Evolutionary conservation across 2,113 vertebrate species (phyloP).

Genomic region (Dolichotis patagonum): DNA sequence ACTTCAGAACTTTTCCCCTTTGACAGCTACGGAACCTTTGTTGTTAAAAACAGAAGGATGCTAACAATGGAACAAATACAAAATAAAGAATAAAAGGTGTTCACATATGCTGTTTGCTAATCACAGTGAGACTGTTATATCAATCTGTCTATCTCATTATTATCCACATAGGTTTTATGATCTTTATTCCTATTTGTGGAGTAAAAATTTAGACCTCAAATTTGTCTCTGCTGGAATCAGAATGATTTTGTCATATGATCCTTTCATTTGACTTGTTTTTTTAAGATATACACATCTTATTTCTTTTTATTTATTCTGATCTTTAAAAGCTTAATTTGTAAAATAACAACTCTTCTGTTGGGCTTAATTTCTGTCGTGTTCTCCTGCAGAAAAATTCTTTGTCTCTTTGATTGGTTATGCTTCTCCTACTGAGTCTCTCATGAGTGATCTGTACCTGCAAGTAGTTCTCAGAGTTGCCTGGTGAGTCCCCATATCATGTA

Average conservation of each 20-base stretch:
- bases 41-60: constrained; percentile 76
- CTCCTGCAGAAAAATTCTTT: background rate
- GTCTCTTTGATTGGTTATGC: background rate
- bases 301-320: constrained; percentile 78
- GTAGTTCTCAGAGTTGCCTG: background rate
- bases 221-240: constrained; percentile 59
- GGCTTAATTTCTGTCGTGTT: constrained; percentile 27
- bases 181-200: constrained; percentile 67
- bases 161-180: constrained; percentile 37
- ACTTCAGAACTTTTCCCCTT: constrained; percentile 78
- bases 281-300: constrained; percentile 67
- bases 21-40: constrained; percentile 59
- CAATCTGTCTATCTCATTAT: constrained; percentile 31
- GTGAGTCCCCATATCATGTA: background rate
- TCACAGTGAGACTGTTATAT: background rate
- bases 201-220: constrained; percentile 73
- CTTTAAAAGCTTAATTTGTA: constrained; percentile 60
- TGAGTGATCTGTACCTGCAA: background rate
- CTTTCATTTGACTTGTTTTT: constrained; percentile 69
- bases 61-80: constrained; percentile 39
- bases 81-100: constrained; percentile 57
- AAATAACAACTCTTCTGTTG: background rate
- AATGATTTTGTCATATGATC: constrained; percentile 60
- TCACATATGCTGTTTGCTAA: constrained; percentile 69
- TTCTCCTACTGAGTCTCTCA: background rate